A percentile compares a stretch with the other conserved stretches of the same genome.
Conservation (phyloP, 2,888 invertebrate genomes). For the Apoderus coryli region DNA sequence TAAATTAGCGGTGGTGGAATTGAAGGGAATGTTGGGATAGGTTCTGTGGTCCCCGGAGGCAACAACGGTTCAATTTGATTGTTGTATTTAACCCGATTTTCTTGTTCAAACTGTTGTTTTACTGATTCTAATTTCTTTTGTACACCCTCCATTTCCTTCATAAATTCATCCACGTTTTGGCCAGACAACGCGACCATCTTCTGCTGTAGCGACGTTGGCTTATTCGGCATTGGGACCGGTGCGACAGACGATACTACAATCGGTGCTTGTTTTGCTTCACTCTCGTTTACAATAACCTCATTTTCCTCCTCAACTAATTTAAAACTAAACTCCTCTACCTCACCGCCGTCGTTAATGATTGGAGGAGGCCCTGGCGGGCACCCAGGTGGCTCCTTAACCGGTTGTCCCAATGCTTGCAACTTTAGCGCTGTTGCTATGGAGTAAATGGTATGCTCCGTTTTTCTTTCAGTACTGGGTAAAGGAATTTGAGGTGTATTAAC, state of each 20-base stretch:
- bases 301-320: conserved; percentile 22
- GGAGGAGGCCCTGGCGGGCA: conserved; percentile 79
- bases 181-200: conserved; percentile 81
- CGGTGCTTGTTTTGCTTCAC: no score
- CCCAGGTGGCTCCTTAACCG: conserved; percentile 57
- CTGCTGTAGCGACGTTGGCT: conserved; percentile 68
- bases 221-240: conserved; percentile 24
- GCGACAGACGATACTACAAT: no score
- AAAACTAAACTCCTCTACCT: conserved; percentile 35
- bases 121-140: conserved; percentile 63
- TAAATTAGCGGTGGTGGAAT: conserved; percentile 33
- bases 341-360: conserved; percentile 49
- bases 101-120: no score
- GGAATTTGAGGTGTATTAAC: conserved; percentile 25
- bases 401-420: conserved; percentile 27
- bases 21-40: conserved; percentile 21
- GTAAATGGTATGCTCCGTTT: conserved; percentile 32
- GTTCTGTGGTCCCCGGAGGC: conserved; percentile 28
- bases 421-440: conserved; percentile 33
- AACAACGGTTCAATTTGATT: conserved; percentile 21
- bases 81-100: no score
- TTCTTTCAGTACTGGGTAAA: conserved; percentile 28
- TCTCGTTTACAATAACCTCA: conserved; percentile 19
- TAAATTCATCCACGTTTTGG: conserved; percentile 83
- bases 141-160: conserved; percentile 84